Evolutionary conservation across 1,140 invertebrate species (phyloP).

Genomic region (Pogonognathellus flavescens): DNA sequence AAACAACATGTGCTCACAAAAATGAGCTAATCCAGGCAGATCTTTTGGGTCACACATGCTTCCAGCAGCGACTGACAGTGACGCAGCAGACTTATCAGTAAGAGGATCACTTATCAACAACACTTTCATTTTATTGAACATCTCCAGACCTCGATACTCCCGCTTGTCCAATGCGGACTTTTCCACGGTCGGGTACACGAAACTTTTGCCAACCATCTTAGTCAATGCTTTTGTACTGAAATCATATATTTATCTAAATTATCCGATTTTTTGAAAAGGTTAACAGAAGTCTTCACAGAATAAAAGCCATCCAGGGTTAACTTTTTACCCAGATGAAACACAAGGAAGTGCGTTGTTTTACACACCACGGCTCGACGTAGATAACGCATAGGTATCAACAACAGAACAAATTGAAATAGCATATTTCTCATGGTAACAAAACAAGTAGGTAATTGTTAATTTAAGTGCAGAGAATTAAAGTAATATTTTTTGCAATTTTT

Average conservation of each 20-base stretch:
- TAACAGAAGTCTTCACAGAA: slow-evolving; percentile 19
- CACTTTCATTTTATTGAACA: slow-evolving; percentile 90
- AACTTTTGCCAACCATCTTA: slow-evolving; percentile 2
- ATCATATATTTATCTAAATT: slow-evolving; percentile 20
- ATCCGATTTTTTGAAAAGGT: slow-evolving; percentile 15
- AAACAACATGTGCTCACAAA: slow-evolving; percentile 98
- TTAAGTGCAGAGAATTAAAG: no score
- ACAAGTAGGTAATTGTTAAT: no score
- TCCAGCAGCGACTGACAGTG: slow-evolving; percentile 83
- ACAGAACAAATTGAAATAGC: no score
- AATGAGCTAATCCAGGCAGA: slow-evolving; percentile 92
- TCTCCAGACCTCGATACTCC: slow-evolving; percentile 83
- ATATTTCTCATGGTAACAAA: no score
- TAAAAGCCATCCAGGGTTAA: not conserved
- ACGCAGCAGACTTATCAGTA: slow-evolving; percentile 94
- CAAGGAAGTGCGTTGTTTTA: no score
- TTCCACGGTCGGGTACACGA: slow-evolving; percentile 63
- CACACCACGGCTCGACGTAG: no score
- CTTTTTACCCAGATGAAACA: no score
- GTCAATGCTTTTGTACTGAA: not conserved
- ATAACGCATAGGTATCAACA: no score
- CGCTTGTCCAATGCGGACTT: slow-evolving; percentile 86
- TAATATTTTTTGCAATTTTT: no score
- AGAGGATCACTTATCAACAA: slow-evolving; percentile 89
- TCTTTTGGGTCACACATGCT: slow-evolving; percentile 89